Conservation (phyloP, 2,888 invertebrate species). For the Plagodis dolabraria region DNA sequence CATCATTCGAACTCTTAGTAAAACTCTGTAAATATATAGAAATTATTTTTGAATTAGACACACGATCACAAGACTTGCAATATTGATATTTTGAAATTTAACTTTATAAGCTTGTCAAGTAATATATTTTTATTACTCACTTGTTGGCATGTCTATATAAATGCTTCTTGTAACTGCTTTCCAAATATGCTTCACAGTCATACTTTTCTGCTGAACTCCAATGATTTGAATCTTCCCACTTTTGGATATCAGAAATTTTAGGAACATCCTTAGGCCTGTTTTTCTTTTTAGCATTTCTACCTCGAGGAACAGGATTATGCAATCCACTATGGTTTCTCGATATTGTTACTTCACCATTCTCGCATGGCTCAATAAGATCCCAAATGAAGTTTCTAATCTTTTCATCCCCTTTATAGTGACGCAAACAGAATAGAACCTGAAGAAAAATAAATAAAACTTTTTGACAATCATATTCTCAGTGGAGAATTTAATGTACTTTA, state of each 20-base stretch:
- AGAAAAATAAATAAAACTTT: not conserved
- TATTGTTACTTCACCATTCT: constrained; percentile 92
- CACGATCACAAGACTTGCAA: not conserved
- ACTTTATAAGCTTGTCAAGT: not conserved
- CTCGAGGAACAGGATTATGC: constrained; percentile 94
- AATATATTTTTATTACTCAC: constrained; percentile 84
- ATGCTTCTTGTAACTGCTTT: constrained; percentile 98
- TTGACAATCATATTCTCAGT: not conserved
- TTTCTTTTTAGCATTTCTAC: constrained; percentile 88
- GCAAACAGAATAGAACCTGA: constrained; percentile 95
- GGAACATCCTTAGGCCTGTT: constrained; percentile 85
- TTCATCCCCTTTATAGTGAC: constrained; percentile 98
- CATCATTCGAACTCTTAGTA: constrained; percentile 97
- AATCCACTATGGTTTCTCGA: constrained; percentile 92
- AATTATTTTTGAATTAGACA: not conserved
- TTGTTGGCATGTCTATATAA: constrained; percentile 98
- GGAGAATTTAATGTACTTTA: constrained; percentile 22
- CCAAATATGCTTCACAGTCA: constrained; percentile 96
- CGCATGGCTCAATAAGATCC: constrained; percentile 97
- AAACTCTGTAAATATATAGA: constrained; percentile 87
- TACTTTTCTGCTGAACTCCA: constrained; percentile 97
- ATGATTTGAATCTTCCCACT: constrained; percentile 91
- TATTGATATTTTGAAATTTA: too few species aligned
- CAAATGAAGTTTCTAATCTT: constrained; percentile 98
- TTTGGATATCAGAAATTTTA: constrained; percentile 79